Evolutionary conservation across 2,888 invertebrate genomes (phyloP).

Genomic region (Prionchulus punctatus): DNA sequence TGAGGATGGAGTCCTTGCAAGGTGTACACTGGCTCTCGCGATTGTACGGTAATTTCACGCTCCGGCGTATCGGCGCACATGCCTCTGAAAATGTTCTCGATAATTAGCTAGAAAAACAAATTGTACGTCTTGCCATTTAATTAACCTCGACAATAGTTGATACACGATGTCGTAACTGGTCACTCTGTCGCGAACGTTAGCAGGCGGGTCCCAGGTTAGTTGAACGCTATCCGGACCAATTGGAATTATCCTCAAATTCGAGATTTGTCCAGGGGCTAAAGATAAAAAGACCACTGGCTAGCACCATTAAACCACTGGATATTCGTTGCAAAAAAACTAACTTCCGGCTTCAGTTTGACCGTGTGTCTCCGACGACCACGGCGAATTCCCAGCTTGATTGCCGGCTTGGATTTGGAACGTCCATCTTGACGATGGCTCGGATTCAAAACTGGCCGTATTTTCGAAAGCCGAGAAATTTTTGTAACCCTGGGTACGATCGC

Average conservation of each 20-base stretch:
- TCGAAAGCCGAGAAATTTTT: slow-evolving; percentile 25
- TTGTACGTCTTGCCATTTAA: no score
- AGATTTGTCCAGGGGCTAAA: slow-evolving; percentile 25
- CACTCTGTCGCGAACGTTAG: slow-evolving; percentile 26
- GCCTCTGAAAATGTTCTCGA: slow-evolving; percentile 17
- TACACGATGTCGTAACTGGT: slow-evolving; percentile 30
- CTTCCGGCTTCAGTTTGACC: slow-evolving; percentile 19
- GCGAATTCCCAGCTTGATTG: slow-evolving; percentile 26
- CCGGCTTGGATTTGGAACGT: slow-evolving; percentile 28
- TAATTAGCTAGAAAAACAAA: no score
- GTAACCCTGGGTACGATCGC: slow-evolving; percentile 13
- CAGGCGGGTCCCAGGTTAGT: slow-evolving; percentile 25
- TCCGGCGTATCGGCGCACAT: slow-evolving; percentile 26
- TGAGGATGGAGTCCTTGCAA: slow-evolving; percentile 27
- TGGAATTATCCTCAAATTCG: slow-evolving; percentile 19
- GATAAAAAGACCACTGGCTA: background rate
- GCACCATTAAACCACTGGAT: background rate
- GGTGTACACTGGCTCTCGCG: slow-evolving; percentile 21
- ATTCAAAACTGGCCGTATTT: slow-evolving; percentile 23
- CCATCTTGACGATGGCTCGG: slow-evolving; percentile 29
- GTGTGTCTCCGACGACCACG: slow-evolving; percentile 23
- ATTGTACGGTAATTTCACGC: slow-evolving; percentile 20
- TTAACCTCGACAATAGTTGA: slow-evolving; percentile 23
- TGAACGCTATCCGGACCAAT: slow-evolving; percentile 23
- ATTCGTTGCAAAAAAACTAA: background rate